A percentile compares a stretch with the other conserved stretches of the same genome.
Conservation (phyloP, 2,797 vertebrate genomes). For the Anguilla obscura region DNA sequence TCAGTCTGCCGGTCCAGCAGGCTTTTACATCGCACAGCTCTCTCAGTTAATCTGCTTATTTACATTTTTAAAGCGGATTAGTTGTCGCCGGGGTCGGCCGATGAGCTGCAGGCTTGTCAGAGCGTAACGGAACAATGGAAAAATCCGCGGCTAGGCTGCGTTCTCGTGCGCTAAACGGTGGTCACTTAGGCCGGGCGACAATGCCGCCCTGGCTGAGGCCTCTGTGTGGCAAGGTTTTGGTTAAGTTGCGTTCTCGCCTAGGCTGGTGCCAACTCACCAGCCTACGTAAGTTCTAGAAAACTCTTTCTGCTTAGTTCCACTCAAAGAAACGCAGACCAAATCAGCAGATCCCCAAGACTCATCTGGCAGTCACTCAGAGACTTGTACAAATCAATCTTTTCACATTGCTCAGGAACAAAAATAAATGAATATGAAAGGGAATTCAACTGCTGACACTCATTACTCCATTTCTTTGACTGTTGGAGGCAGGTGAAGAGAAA, state of each 20-base stretch:
- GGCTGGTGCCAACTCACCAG: background rate
- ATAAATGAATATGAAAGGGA: slow-evolving; percentile 50
- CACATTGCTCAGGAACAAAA: slow-evolving; percentile 48
- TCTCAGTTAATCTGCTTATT: background rate
- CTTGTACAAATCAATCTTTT: slow-evolving; percentile 53
- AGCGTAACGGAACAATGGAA: background rate
- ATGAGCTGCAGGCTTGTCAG: background rate
- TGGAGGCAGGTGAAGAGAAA: slow-evolving; percentile 35
- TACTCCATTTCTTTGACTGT: slow-evolving; percentile 35
- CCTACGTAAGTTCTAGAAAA: background rate
- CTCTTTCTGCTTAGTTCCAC: background rate
- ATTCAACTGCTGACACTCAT: slow-evolving; percentile 44
- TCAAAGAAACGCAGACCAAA: slow-evolving; percentile 10
- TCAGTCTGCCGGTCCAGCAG: background rate
- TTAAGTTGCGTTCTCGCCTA: background rate
- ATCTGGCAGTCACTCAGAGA: slow-evolving; percentile 38
- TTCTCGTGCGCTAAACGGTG: background rate
- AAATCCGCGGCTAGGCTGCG: background rate
- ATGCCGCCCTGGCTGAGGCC: background rate
- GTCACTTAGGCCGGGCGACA: background rate
- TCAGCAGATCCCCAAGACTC: slow-evolving; percentile 24
- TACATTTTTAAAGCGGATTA: background rate
- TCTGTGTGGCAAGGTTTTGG: background rate
- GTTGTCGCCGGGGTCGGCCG: background rate
- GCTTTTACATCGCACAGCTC: background rate